phyloP scores from a whole-genome alignment of 2,797 vertebrate species.

The Malacoraja senta region DNA sequence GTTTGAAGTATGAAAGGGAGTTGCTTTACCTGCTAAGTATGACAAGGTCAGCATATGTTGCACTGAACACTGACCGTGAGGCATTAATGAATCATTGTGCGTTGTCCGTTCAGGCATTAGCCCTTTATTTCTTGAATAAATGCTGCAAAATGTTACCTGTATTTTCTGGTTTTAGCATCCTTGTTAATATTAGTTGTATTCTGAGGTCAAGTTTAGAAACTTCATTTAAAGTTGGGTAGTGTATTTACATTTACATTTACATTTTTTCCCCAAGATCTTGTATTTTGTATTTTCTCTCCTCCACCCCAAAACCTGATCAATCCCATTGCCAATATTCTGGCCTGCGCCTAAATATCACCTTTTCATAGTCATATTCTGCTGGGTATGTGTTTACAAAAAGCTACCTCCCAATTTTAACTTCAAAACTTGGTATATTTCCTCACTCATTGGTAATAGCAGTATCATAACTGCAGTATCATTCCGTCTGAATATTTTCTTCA shows the following conservation, averaged over 20 bases:
- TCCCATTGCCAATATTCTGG: no score
- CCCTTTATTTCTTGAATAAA: background rate
- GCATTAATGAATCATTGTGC: slow-evolving; percentile 21
- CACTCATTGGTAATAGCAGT: background rate
- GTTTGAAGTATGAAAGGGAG: slow-evolving; percentile 34
- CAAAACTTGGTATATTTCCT: background rate
- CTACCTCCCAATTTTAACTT: background rate
- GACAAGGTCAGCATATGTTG: slow-evolving; percentile 42
- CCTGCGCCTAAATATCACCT: background rate
- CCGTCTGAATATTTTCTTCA: background rate
- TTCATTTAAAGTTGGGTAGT: background rate
- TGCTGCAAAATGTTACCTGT: background rate
- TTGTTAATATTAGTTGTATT: background rate
- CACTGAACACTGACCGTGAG: slow-evolving; percentile 22
- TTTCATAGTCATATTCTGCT: background rate
- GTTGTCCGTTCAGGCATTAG: background rate
- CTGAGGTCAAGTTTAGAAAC: background rate
- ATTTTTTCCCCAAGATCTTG: no score
- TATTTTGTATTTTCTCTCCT: slow-evolving; percentile 38
- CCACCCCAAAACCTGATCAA: background rate
- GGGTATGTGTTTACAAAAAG: background rate
- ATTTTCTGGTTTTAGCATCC: background rate
- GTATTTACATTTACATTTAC: background rate
- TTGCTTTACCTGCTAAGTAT: slow-evolving; percentile 35
- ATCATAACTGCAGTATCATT: background rate